Base-by-base conservation (phyloP, 2,113 vertebrate genomes). In the Halichoerus grypus region DNA sequence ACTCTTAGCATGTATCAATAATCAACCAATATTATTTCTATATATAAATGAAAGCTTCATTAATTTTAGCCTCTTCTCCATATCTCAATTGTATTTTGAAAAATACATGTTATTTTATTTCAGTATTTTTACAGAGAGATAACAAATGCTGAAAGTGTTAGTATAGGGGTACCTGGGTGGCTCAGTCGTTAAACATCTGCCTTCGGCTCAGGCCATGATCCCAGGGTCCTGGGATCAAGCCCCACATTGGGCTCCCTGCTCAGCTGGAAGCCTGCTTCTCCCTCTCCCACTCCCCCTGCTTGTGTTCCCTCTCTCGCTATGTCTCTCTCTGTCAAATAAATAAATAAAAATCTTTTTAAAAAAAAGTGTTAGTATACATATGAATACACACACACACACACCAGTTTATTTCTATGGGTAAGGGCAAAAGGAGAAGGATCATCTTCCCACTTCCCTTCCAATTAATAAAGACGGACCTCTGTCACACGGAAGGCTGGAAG, bases 1-100 rank as follows among this genome's bases (percentile, higher is more conserved):
- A 69, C 82, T 89, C 42, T 92, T 79, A 95, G 13, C 33, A 92
- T 19, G 21, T 77, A 85, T 49, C 61, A 80, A 67, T 76, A 81
- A 82, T 82, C 74, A 90, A 74, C 36, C 42, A 21, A 31, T 31
- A 39, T 81, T 63, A 49, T 76, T 94, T 95, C 76, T 82, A 67
- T 12, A 69, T 12, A n/a, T 85, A 11, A 94, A 36, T 39, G 14
- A 85, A 51, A 65, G 26, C 6, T 51, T 91, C 76, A 71, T 42
- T 89, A 46, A 86, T 76, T 88, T 97, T 55, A 89, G 31, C 5
- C 49, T 94, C 79, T 92, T 86, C 36, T 67, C 36, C 46, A 7
- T 51, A 5, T 82, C 46, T 90, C 76, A n/a, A 8, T 53, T 53
- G 24, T 76, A 91, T 81, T 83, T 69, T 84, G 14, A 95, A 88